Percentiles rank a stretch among this genome's conserved stretches.
These are phyloP conservation scores for Malurus cyaneus DNA, from an alignment of 2,113 vertebrate genomes.

Conservation along the genomic window DNA sequence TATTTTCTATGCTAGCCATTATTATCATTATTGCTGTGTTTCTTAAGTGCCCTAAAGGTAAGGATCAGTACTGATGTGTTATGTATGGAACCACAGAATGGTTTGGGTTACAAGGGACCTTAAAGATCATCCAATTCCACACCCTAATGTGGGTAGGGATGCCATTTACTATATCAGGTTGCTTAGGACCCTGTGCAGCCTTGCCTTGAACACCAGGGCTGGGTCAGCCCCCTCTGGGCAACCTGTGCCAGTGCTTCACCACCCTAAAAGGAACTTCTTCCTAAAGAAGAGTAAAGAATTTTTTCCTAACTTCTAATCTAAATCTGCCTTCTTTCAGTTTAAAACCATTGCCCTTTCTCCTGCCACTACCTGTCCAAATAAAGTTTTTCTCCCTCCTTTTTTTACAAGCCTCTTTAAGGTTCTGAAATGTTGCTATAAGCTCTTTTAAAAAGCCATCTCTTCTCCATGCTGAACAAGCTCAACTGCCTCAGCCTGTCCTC, in stretches of 20 bases:
- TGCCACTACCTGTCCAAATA: not conserved
- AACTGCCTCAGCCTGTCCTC: not conserved
- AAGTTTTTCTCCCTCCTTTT: not conserved
- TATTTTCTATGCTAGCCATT: not conserved
- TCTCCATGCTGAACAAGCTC: not conserved
- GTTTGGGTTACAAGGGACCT: not conserved
- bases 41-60: not conserved
- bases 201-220: not conserved
- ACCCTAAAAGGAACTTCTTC: not conserved
- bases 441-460: not conserved
- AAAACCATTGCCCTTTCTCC: not conserved
- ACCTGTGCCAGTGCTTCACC: not conserved
- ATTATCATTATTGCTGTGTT: not conserved
- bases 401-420: not conserved
- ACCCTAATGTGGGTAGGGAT: not conserved
- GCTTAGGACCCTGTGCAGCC: fast-evolving
- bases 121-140: no score
- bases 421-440: not conserved
- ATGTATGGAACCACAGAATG: not conserved
- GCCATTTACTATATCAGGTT: not conserved
- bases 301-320: not conserved
- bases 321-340: not conserved
- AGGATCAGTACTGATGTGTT: not conserved
- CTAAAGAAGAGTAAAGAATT: not conserved
- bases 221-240: not conserved